These are phyloP conservation scores for Syrrhaptes paradoxus DNA, from an alignment of 2,113 vertebrate genomes.

Conservation along the genomic window DNA sequence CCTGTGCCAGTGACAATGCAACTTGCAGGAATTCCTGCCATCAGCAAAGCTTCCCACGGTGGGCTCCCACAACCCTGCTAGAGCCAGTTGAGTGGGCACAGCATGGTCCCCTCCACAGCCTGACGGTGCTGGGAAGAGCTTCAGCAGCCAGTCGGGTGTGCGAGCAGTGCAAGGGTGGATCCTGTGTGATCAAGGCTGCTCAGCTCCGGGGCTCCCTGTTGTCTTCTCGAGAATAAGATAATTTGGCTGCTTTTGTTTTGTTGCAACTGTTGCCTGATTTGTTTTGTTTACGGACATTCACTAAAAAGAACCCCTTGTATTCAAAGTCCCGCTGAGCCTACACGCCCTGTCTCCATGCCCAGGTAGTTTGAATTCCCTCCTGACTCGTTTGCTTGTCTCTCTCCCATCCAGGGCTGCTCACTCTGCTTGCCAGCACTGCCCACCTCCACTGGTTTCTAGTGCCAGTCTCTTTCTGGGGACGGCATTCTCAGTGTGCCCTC, in stretches of 20 bases:
- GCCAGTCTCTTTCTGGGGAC: neutral
- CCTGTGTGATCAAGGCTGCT: neutral
- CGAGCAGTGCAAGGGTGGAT: neutral
- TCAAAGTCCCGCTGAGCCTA: neutral
- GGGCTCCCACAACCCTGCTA: neutral
- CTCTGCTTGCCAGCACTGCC: fast-evolving
- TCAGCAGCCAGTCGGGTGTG: neutral
- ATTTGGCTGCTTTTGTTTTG: neutral
- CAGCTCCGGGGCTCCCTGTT: neutral
- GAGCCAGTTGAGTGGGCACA: fast-evolving
- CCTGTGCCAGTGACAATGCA: neutral
- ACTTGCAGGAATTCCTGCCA: neutral
- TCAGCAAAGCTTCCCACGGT: neutral
- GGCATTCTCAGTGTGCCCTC: neutral
- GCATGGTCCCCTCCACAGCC: neutral
- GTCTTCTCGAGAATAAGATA: neutral
- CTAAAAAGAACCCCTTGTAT: neutral
- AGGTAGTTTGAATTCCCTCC: neutral
- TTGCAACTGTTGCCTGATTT: neutral
- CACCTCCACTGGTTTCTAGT: neutral
- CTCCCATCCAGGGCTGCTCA: neutral
- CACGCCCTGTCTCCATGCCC: neutral
- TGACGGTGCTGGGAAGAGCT: neutral
- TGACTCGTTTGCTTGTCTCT: neutral
- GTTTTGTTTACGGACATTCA: neutral